Percentiles rank a stretch among this genome's conserved stretches.
phyloP scores from a whole-genome alignment of 1,140 invertebrate species.

The Drosophila equinoxialis region DNA sequence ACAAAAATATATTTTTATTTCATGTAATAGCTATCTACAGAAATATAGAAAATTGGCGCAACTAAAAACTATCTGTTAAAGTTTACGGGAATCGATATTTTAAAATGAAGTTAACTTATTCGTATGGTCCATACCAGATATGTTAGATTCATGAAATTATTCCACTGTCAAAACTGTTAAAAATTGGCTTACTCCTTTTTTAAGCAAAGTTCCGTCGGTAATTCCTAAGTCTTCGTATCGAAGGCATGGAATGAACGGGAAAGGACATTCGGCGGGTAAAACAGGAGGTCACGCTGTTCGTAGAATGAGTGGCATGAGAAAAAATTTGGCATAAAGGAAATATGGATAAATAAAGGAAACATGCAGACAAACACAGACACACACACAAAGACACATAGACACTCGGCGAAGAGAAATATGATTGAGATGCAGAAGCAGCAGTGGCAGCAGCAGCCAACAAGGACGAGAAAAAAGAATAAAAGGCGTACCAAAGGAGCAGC shows the following conservation, averaged over 20 bases:
- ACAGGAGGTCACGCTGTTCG: background rate
- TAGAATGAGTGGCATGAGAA: constrained; percentile 13
- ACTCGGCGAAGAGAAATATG: constrained; percentile 61
- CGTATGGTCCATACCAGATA: too few species aligned
- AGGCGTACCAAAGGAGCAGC: constrained; percentile 28
- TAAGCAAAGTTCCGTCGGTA: constrained; percentile 53
- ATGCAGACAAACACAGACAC: constrained; percentile 17
- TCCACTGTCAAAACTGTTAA: background rate
- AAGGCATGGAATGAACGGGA: too few species aligned
- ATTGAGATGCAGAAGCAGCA: constrained; percentile 44
- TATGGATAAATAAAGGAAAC: constrained; percentile 71
- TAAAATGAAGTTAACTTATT: too few species aligned
- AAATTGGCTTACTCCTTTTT: background rate
- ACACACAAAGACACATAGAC: constrained; percentile 18
- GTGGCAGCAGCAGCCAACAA: constrained; percentile 44
- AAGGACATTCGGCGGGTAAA: constrained; percentile 47
- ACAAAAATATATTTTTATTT: too few species aligned
- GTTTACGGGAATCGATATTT: too few species aligned
- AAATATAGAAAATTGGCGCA: too few species aligned
- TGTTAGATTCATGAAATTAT: too few species aligned
- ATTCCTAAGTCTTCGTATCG: constrained; percentile 14
- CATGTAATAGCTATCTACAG: too few species aligned
- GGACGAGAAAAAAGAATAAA: constrained; percentile 32
- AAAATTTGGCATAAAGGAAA: constrained; percentile 53
- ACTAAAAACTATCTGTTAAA: too few species aligned